phyloP scores from a whole-genome alignment of 2,888 invertebrate genomes.

The Hemicrepidius hirtus region DNA sequence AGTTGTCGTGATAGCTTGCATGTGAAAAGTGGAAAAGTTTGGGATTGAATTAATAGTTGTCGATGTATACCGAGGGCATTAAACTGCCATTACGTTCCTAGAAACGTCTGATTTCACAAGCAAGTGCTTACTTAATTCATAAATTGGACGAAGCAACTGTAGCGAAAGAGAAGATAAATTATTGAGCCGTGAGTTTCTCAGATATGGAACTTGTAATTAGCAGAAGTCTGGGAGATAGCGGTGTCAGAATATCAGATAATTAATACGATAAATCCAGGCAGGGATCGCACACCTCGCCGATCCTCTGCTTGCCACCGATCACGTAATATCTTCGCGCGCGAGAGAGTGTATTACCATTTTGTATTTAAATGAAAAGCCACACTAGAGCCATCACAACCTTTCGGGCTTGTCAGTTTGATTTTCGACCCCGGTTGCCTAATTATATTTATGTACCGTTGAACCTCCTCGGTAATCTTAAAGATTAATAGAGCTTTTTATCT shows the following conservation, averaged over 20 bases:
- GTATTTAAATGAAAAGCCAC: constrained; percentile 15
- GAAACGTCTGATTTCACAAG: constrained; percentile 33
- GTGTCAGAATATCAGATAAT: constrained; percentile 60
- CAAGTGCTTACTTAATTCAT: constrained; percentile 49
- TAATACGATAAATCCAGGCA: constrained; percentile 59
- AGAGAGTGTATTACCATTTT: constrained; percentile 1
- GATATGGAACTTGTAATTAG: constrained; percentile 59
- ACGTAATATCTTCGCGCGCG: constrained; percentile 28
- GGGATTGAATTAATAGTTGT: constrained; percentile 8
- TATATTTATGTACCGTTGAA: constrained; percentile 32
- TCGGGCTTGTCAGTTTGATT: constrained; percentile 23
- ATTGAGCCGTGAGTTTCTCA: constrained; percentile 56
- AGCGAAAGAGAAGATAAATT: constrained; percentile 55
- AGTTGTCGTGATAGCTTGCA: neutral
- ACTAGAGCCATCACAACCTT: constrained; percentile 18
- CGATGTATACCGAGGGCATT: constrained; percentile 35
- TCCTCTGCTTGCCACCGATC: constrained; percentile 27
- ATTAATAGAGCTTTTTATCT: constrained; percentile 45
- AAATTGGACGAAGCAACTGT: constrained; percentile 48
- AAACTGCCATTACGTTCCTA: constrained; percentile 36
- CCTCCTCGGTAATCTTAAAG: constrained; percentile 34
- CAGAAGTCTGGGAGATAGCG: constrained; percentile 57
- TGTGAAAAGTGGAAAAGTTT: constrained; percentile 5
- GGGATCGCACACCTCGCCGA: constrained; percentile 32
- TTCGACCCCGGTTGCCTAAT: constrained; percentile 25